Base-by-base conservation (phyloP, 2,797 vertebrate species). In the Propithecus deckenii region DNA sequence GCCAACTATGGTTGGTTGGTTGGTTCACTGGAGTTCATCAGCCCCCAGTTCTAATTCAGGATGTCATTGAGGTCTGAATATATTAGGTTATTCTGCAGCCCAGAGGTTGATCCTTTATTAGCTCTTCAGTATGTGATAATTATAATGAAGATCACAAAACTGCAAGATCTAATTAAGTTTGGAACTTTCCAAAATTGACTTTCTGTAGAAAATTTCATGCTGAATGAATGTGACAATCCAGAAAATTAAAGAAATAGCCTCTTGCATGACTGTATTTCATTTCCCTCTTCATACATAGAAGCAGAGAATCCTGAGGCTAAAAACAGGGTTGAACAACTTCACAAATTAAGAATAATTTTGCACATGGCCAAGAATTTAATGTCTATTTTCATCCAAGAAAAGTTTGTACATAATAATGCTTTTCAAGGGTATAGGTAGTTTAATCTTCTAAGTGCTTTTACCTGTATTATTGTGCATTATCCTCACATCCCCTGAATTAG, bases 161-260 rank as follows among this genome's bases (percentile, higher is more conserved):
- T 96, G 97, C 90, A 97, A 97, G 98, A 97, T 97, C 97, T 98
- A 98, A 98, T 98, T 98, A 98, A 98, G 95, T 97, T 98, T 97
- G 90, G 97, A 98, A 98, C 93, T 93, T 98, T 96, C 95, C 90
- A 97, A 98, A 98, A 97, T 98, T 98, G 97, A 97, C 97, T 98
- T 98, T 98, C 96, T 95, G 94, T 97, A 91, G 92, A 96, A 97
- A 98, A 98, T 97, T 97, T 97, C 95, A 98, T 97, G 98, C 97
- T 97, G 96, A 97, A 98, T 97, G 97, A 97, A 97, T 98, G 93
- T 98, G 97, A 97, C 98, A 97, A 96, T 98, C 93, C 92, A 98
- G 96, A 98, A 97, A 97, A 98, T 98, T 98, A 98, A 97, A 97
- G 97, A 97, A 97, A 97, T 97, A 91, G 96, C 95, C 92, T 97